phyloP scores from a whole-genome alignment of 2,888 invertebrate species.

The Disparrhopalites patrizii region DNA sequence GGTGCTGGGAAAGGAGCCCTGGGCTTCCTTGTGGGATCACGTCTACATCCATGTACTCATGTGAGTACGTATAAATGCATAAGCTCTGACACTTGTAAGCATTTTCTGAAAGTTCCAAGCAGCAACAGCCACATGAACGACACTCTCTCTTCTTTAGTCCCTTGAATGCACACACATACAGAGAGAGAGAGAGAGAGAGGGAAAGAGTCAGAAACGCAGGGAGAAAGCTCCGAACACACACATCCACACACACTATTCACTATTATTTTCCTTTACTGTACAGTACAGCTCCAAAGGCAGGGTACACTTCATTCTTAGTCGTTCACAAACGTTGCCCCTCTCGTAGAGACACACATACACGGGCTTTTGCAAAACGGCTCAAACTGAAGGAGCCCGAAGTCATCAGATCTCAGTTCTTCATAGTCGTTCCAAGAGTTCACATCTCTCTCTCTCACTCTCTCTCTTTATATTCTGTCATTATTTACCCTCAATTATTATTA shows the following conservation, averaged over 20 bases:
- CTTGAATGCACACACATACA: not conserved
- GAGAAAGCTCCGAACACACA: not conserved
- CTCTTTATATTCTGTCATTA: constrained; percentile 22
- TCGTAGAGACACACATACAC: too few species aligned
- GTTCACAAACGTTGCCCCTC: not conserved
- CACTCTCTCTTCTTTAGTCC: not conserved
- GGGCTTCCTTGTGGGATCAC: constrained; percentile 1
- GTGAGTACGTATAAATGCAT: constrained; percentile 4
- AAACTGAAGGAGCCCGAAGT: not conserved
- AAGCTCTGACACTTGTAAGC: constrained; percentile 7
- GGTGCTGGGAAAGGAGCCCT: too few species aligned
- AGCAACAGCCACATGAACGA: not conserved
- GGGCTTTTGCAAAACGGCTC: too few species aligned
- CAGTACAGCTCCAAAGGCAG: too few species aligned
- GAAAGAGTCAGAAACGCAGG: not conserved
- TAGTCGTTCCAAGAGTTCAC: constrained; percentile 18
- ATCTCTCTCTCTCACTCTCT: not conserved
- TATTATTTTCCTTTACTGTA: too few species aligned
- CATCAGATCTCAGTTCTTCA: constrained; percentile 18
- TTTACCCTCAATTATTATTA: constrained; percentile 21
- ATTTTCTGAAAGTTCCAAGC: constrained; percentile 6
- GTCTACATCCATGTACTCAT: not conserved
- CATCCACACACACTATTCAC: not conserved
- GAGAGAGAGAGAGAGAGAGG: not conserved
- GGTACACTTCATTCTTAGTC: not conserved